These are phyloP conservation scores for Balaenoptera acutorostrata DNA, from an alignment of 2,113 vertebrate species.

Conservation along the genomic window DNA sequence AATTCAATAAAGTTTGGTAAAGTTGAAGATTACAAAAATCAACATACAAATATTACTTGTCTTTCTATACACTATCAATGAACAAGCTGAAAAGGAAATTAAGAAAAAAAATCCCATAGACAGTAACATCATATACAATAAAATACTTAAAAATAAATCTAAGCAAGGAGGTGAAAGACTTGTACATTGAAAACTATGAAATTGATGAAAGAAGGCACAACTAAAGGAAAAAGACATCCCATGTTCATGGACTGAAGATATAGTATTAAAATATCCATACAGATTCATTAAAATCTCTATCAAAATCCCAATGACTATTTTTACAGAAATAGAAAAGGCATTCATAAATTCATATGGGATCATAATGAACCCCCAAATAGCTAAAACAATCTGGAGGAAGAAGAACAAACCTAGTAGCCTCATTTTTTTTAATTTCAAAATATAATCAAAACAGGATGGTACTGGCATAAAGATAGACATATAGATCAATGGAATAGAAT, in stretches of 20 bases:
- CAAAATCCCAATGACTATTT: not conserved
- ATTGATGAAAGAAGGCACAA: not conserved
- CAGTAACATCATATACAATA: too few species aligned
- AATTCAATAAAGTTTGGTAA: not conserved
- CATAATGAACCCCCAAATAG: not conserved
- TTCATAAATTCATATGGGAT: not conserved
- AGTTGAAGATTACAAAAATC: not conserved
- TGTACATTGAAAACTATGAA: not conserved
- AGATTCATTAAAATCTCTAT: not conserved
- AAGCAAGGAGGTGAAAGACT: not conserved
- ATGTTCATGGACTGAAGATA: not conserved
- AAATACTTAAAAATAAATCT: not conserved
- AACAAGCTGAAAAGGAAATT: not conserved
- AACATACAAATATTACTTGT: not conserved
- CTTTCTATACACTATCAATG: not conserved
- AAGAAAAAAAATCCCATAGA: not conserved
- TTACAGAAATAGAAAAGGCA: not conserved
- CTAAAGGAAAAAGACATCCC: not conserved
- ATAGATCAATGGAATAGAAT: not conserved
- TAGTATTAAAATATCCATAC: not conserved
- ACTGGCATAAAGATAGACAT: not conserved
- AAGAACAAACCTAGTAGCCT: not conserved
- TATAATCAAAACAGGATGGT: not conserved
- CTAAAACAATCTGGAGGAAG: not conserved
- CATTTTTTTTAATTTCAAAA: not conserved